Base-by-base conservation (phyloP, 2,888 invertebrate species). In the Salpingus planirostris region DNA sequence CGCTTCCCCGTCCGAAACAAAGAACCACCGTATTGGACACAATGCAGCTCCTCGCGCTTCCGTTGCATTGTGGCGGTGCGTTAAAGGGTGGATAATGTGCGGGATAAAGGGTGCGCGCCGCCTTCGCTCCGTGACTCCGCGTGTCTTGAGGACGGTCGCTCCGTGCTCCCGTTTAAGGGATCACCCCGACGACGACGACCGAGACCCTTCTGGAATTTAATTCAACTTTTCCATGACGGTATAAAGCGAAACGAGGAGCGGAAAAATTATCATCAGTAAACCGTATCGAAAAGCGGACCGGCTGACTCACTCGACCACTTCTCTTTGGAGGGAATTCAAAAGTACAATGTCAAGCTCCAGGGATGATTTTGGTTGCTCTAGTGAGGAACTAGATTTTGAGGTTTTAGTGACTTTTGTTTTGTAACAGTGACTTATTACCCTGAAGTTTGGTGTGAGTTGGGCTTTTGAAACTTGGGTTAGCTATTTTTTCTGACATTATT, bases 11-110 rank as follows among this genome's bases (percentile, higher is more conserved):
- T 47, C 52, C 52, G 57, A 59, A 57, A 59, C 59, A 60, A 60
- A 57, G 59, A 57, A 52, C n/a, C 55, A 46, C 47, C 46, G 47
- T 50, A 52, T 60, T 56, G 62, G 64, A 62, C 64, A 63, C 64
- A 64, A 64, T 64, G 62, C 62, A 61, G 59, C 56, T 56, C 55
- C 58, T 55, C 56, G 57, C 54, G 58, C 60, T 64, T 63, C 64
- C 63, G 62, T 50, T 60, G 62, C 63, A 63, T 63, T 64, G 63
- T 63, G 55, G 59, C 55, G 54, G 62, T 62, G 62, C 62, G 63
- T 64, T 61, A 64, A 63, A 62, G 64, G 63, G 61, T 63, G 63
- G 60, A 61, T 63, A 62, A 62, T 62, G 59, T 54, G 54, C 42
- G 47, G 55, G 50, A 53, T 54, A 54, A 56, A 56, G 55, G 50